Percentiles rank a stretch among this genome's conserved stretches.
Evolutionary conservation across 2,797 vertebrate genomes (phyloP).

Genomic region (Basileuterus tristriatus): DNA sequence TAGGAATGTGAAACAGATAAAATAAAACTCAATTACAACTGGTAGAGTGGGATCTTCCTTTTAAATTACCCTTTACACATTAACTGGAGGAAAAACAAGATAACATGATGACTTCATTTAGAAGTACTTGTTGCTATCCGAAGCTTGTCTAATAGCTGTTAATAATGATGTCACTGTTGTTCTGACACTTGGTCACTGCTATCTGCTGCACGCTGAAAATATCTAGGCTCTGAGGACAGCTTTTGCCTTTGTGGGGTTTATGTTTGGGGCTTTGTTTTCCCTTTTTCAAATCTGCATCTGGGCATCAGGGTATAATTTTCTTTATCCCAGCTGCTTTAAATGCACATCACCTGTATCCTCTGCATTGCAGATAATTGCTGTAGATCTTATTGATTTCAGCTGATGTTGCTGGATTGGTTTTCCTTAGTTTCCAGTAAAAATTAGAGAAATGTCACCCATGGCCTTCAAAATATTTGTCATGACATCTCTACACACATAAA

Average conservation of each 20-base stretch:
- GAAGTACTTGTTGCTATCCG: not conserved
- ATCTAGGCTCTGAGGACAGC: not conserved
- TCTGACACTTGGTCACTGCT: not conserved
- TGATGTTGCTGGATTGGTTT: not conserved
- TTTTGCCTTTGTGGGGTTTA: not conserved
- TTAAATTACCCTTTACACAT: not conserved
- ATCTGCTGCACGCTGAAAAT: not conserved
- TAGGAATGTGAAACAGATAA: not conserved
- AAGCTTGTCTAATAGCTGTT: not conserved
- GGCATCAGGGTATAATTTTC: not conserved
- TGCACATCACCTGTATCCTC: not conserved
- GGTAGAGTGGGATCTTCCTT: not conserved
- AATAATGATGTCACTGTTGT: not conserved
- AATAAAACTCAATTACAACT: slow-evolving; percentile 2
- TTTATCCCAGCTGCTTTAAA: not conserved
- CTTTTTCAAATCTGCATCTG: not conserved
- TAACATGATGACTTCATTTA: not conserved
- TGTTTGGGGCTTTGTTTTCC: fast-evolving
- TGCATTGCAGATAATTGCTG: slow-evolving; percentile 33
- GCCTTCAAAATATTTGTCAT: not conserved
- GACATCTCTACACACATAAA: not conserved
- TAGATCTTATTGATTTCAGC: slow-evolving; percentile 24
- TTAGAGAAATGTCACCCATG: not conserved
- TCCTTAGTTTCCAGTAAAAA: not conserved
- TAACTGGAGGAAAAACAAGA: not conserved